Conservation (phyloP, 1,140 invertebrate species). For the Zaprionus gabonicus region DNA sequence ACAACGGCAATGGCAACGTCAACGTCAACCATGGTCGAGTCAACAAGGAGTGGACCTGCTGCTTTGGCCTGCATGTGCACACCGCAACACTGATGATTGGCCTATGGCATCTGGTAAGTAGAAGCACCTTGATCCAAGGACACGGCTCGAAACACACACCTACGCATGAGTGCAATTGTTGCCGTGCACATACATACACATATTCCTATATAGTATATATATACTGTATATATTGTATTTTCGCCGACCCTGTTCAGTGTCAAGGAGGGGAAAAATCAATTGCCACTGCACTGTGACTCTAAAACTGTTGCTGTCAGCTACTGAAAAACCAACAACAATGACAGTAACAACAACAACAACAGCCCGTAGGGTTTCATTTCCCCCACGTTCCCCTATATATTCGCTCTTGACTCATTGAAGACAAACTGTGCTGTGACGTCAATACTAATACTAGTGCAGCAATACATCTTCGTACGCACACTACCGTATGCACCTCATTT, state of each 20-base stretch:
- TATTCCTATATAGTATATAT: neutral
- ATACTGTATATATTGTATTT: slow-evolving; percentile 20
- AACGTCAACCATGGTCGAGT: slow-evolving; percentile 61
- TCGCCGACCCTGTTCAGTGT: slow-evolving; percentile 74
- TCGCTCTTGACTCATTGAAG: neutral
- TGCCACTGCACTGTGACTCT: slow-evolving; percentile 33
- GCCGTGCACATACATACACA: slow-evolving; percentile 23
- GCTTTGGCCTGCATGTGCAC: slow-evolving; percentile 92
- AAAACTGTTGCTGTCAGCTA: slow-evolving; percentile 51
- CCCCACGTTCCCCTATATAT: neutral
- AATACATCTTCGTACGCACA: neutral
- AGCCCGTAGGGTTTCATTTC: neutral
- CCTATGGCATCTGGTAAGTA: slow-evolving; percentile 91
- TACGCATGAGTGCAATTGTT: slow-evolving; percentile 48
- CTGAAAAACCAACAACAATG: slow-evolving; percentile 4
- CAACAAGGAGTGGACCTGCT: slow-evolving; percentile 90
- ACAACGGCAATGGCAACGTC: slow-evolving; percentile 27
- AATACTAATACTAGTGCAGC: neutral
- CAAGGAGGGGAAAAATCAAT: slow-evolving; percentile 78
- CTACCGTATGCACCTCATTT: neutral
- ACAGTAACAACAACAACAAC: neutral
- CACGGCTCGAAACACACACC: slow-evolving; percentile 11
- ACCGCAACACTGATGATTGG: slow-evolving; percentile 92
- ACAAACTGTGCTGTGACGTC: neutral
- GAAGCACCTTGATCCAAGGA: slow-evolving; percentile 26